These are phyloP conservation scores for Aramus guarauna DNA, from an alignment of 2,113 vertebrate species.

Conservation along the genomic window DNA sequence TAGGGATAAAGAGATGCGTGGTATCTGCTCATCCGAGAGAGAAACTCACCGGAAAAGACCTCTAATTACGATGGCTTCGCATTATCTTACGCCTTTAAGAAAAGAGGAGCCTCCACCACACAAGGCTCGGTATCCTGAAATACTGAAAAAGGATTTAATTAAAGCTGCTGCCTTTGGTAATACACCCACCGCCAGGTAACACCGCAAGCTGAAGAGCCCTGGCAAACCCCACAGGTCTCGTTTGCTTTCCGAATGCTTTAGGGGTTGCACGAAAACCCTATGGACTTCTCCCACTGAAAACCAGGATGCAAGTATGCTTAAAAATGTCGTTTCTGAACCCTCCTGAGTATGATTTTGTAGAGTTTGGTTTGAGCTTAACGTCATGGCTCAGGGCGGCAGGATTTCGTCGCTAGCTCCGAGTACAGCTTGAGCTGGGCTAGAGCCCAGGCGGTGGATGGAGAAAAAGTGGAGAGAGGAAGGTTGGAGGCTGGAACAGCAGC, in stretches of 20 bases:
- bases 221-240: not conserved
- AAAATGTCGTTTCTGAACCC: not conserved
- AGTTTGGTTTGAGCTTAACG: not conserved
- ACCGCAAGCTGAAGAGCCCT: not conserved
- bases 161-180: not conserved
- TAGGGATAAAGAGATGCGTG: not conserved
- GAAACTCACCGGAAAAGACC: not conserved
- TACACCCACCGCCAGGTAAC: not conserved
- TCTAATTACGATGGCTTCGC: accelerated
- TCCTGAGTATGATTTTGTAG: not conserved
- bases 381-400: accelerated
- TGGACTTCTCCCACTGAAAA: accelerated
- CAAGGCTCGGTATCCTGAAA: not conserved
- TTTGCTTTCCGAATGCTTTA: not conserved
- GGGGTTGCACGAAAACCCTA: not conserved
- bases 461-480: not conserved
- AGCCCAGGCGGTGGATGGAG: not conserved
- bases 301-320: accelerated
- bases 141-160: not conserved
- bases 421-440: not conserved
- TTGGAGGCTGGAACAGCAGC: not conserved
- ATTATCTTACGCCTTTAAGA: not conserved
- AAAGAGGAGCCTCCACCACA: not conserved
- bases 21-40: not conserved
- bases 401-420: accelerated